Conservation (phyloP, 2,113 vertebrate genomes). For the Apteryx owenii region DNA sequence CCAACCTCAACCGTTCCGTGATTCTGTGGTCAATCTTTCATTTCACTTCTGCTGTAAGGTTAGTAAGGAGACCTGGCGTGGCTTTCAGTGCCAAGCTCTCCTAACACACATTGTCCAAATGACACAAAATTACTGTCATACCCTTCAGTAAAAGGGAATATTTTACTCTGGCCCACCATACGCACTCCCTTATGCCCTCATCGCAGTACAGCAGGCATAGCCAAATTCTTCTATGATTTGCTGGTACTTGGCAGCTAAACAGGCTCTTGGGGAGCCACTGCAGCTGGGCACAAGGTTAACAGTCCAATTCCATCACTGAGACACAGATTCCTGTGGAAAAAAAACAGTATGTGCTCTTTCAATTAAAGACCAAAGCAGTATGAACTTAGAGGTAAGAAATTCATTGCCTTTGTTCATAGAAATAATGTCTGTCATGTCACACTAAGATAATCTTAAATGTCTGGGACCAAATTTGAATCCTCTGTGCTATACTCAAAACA, state of each 20-base stretch:
- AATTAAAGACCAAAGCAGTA: neutral
- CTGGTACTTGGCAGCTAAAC: neutral
- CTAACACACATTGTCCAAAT: accelerated
- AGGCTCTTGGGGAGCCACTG: neutral
- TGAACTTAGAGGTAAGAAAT: neutral
- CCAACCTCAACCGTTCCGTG: neutral
- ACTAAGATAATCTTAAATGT: neutral
- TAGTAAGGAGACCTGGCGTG: neutral
- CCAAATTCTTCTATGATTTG: neutral
- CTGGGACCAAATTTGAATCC: neutral
- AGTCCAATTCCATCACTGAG: neutral
- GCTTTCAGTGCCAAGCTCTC: neutral
- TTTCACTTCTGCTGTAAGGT: neutral
- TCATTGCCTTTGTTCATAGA: neutral
- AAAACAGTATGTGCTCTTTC: neutral
- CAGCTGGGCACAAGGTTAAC: neutral
- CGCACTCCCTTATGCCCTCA: neutral
- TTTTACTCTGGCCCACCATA: neutral
- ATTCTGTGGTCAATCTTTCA: neutral
- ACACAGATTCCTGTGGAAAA: accelerated
- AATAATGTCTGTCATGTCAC: neutral
- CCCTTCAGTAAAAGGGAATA: neutral
- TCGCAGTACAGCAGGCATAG: neutral
- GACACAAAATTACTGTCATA: neutral
- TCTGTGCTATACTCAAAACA: neutral